These are phyloP conservation scores for Tetheella fluctuosa DNA, from an alignment of 2,888 invertebrate genomes.

Conservation along the genomic window DNA sequence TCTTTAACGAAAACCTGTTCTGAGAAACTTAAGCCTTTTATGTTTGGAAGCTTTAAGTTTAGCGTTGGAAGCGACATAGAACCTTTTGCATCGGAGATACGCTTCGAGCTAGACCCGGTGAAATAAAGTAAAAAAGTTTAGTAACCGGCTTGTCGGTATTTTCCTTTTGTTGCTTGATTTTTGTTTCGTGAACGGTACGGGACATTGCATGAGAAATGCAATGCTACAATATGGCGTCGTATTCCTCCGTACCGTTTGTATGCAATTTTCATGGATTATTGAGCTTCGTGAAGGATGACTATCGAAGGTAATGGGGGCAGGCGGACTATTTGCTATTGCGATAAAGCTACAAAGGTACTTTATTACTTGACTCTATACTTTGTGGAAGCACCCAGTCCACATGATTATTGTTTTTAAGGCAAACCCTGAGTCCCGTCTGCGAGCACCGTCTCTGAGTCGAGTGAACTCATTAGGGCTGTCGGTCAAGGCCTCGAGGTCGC, in stretches of 20 bases:
- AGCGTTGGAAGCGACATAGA: constrained; percentile 66
- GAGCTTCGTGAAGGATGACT: constrained; percentile 38
- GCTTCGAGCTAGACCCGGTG: constrained; percentile 57
- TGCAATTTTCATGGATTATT: constrained; percentile 57
- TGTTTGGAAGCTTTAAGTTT: constrained; percentile 75
- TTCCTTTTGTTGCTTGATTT: constrained; percentile 80
- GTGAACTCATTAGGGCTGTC: constrained; percentile 81
- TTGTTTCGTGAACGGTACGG: constrained; percentile 80
- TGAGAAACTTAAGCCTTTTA: constrained; percentile 82
- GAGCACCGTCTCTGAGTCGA: constrained; percentile 52
- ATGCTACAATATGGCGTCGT: constrained; percentile 79
- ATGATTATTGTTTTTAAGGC: constrained; percentile 22
- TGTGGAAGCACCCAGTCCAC: constrained; percentile 20
- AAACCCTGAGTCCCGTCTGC: constrained; percentile 37
- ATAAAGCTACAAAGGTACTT: background rate
- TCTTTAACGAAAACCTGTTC: constrained; percentile 82
- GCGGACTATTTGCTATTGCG: background rate
- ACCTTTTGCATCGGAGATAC: constrained; percentile 58
- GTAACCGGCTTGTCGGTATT: constrained; percentile 82
- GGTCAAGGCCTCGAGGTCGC: constrained; percentile 83
- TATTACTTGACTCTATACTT: background rate
- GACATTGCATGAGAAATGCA: constrained; percentile 83
- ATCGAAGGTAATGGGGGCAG: constrained; percentile 2
- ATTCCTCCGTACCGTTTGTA: constrained; percentile 53
- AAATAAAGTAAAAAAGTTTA: constrained; percentile 83